Base-by-base conservation (phyloP, 2,888 invertebrate species). In the Sinohyriopsis cumingii region DNA sequence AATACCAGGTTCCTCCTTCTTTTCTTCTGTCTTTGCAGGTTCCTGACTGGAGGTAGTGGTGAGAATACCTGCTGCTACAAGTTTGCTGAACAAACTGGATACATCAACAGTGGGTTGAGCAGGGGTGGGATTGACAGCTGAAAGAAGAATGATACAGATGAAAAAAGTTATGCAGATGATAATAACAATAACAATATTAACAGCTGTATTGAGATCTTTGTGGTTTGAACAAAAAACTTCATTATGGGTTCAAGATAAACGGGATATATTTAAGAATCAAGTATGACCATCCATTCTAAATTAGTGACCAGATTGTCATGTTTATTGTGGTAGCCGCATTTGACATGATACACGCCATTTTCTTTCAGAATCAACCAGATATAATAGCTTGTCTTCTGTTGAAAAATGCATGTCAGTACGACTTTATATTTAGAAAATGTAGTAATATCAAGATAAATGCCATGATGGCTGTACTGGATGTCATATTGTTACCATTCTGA, bases 1-100 rank as follows among this genome's bases (percentile, higher is more conserved):
- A 18, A 64, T 28, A 2, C 25, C 22, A 19, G 63, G 12, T 24
- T 53, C 59, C 18, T 45, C 54, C 19, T 54, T 57, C 57, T 57
- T 56, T 25, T 64, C n/a, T 45, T 25, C 55, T 59, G 54, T 54
- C 20, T 59, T 55, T 24, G 63, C 61, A 19, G 65, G 9, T 57
- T 68, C 55, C 25, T 56, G 55, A 24, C 63, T 62, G n/a, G 71
- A 33, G 45, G 28, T 12, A 45, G 22, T 55, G 63, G 24, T 73
- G 28, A 95, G 93, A 64, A 95, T 94, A n/a, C 95, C 97, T 3
- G 95, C 94, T 0, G 95, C 95, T 1, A 97, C 94, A 12, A 98
- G 91, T 89, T 95, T 95, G 75, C 95, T 94, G 87, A 96, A 95
- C 53, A 98, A 91, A 79, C 95, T 95, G 74, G 93, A 94, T 33